phyloP scores from a whole-genome alignment of 2,888 invertebrate species.

The Philereme vetulata region DNA sequence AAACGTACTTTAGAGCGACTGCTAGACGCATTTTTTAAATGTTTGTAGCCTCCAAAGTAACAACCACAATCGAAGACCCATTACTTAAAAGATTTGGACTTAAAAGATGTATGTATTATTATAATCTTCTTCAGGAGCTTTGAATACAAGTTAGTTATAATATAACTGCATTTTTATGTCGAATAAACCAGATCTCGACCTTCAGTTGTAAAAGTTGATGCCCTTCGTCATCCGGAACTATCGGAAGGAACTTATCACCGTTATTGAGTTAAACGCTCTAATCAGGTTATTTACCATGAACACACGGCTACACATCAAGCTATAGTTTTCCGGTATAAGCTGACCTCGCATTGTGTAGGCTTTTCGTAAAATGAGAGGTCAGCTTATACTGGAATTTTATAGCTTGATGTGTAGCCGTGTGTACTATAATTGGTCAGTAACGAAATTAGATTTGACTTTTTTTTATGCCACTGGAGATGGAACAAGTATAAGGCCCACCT shows the following conservation, averaged over 20 bases:
- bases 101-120: slow-evolving; percentile 6
- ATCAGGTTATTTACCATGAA: neutral
- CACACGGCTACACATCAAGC: too few species aligned
- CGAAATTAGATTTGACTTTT: too few species aligned
- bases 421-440: too few species aligned
- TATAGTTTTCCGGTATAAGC: too few species aligned
- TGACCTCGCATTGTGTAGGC: too few species aligned
- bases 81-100: neutral
- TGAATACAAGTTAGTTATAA: slow-evolving; percentile 1
- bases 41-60: slow-evolving; percentile 15
- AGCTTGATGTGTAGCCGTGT: too few species aligned
- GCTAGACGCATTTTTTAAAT: slow-evolving; percentile 2
- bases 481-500: too few species aligned
- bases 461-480: too few species aligned
- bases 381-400: too few species aligned
- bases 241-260: too few species aligned
- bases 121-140: slow-evolving; percentile 1
- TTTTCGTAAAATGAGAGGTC: too few species aligned
- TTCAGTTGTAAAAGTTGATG: slow-evolving; percentile 32
- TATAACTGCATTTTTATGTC: slow-evolving; percentile 19
- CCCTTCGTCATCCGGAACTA: slow-evolving; percentile 28
- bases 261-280: neutral
- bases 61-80: slow-evolving; percentile 1
- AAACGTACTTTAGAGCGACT: neutral
- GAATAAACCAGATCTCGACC: slow-evolving; percentile 28